Evolutionary conservation across 2,113 vertebrate species (phyloP).

Genomic region (Seriola aureovittata): DNA sequence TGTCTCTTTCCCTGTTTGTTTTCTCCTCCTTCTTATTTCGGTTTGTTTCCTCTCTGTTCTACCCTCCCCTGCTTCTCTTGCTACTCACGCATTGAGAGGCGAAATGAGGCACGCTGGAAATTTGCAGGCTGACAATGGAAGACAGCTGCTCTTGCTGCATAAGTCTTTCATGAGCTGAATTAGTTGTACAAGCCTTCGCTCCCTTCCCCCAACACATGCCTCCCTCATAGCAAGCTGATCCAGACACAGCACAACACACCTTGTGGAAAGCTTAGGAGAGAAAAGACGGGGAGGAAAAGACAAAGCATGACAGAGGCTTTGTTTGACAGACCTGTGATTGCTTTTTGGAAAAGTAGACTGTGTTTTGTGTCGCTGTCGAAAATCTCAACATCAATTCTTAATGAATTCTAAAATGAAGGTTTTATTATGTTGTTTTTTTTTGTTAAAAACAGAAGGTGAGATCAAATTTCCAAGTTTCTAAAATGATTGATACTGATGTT

Average conservation of each 20-base stretch:
- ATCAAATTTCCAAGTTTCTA: background rate
- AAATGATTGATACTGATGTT: conserved; percentile 6
- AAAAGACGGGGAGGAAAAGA: conserved; percentile 48
- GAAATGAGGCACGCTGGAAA: conserved; percentile 86
- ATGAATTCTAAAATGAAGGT: conserved; percentile 16
- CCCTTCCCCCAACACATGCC: conserved; percentile 72
- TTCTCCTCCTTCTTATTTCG: conserved; percentile 44
- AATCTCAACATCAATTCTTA: conserved; percentile 46
- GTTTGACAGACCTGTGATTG: conserved; percentile 78
- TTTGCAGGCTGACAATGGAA: conserved; percentile 85
- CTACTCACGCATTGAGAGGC: conserved; percentile 81
- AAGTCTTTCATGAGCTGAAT: conserved; percentile 87
- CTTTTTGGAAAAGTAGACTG: conserved; percentile 59
- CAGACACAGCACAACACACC: conserved; percentile 75
- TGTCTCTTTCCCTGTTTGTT: conserved; percentile 37
- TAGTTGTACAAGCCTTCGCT: conserved; percentile 79
- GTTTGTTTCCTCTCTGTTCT: conserved; percentile 63
- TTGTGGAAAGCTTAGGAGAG: conserved; percentile 72
- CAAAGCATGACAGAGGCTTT: conserved; percentile 77
- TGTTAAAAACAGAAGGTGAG: background rate
- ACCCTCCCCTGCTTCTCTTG: conserved; percentile 63
- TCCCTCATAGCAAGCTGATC: conserved; percentile 69
- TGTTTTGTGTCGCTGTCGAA: conserved; percentile 50
- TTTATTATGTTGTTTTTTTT: background rate
- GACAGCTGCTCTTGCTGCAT: conserved; percentile 86